Percentiles rank a stretch among this genome's conserved stretches.
Conservation (phyloP, 1,140 invertebrate species). For the Dinoponera quadriceps region DNA sequence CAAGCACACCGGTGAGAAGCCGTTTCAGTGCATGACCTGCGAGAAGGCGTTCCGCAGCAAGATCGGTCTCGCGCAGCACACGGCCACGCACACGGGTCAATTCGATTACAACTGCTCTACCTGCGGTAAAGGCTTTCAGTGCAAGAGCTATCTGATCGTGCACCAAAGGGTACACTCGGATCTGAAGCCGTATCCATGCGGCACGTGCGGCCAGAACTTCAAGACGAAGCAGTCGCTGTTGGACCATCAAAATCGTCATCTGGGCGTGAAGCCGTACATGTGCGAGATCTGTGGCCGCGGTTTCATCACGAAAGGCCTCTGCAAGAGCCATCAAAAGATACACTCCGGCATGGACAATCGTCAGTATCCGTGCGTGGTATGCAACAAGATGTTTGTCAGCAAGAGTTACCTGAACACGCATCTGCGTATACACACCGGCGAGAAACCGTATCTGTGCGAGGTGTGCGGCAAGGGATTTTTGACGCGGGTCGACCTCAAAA, state of each 20-base stretch:
- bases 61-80: slow-evolving; percentile 89
- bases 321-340: slow-evolving; percentile 90
- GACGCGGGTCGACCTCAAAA: slow-evolving; percentile 87
- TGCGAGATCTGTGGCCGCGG: slow-evolving; percentile 92
- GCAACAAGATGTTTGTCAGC: slow-evolving; percentile 90
- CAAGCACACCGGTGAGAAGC: slow-evolving; percentile 94
- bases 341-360: slow-evolving; percentile 89
- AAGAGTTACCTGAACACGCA: slow-evolving; percentile 93
- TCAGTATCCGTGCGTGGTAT: slow-evolving; percentile 89
- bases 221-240: slow-evolving; percentile 91
- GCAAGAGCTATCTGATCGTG: slow-evolving; percentile 90
- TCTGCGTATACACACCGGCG: slow-evolving; percentile 94
- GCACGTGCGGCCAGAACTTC: slow-evolving; percentile 88
- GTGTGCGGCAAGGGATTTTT: slow-evolving; percentile 90
- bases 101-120: slow-evolving; percentile 89
- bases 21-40: slow-evolving; percentile 91
- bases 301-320: slow-evolving; percentile 93
- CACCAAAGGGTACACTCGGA: slow-evolving; percentile 90
- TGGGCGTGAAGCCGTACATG: slow-evolving; percentile 92
- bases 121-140: slow-evolving; percentile 91
- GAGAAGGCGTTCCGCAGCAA: slow-evolving; percentile 90
- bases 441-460: slow-evolving; percentile 90
- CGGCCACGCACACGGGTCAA: slow-evolving; percentile 88
- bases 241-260: slow-evolving; percentile 93
- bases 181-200: slow-evolving; percentile 87